Percentiles rank a stretch among this genome's conserved stretches.
phyloP scores from a whole-genome alignment of 2,888 invertebrate genomes.

The Prosapia bicincta region DNA sequence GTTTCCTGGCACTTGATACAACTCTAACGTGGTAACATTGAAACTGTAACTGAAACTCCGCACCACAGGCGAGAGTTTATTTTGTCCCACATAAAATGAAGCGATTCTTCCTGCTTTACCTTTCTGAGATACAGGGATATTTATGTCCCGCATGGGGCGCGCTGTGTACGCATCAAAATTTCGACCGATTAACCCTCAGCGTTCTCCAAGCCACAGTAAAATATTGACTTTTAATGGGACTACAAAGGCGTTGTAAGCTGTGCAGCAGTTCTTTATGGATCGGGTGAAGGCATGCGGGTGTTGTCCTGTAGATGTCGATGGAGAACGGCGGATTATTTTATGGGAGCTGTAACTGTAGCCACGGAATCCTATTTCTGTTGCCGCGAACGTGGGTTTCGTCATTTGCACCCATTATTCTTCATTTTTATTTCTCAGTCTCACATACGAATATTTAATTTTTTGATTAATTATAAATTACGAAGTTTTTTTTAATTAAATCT shows the following conservation, averaged over 20 bases:
- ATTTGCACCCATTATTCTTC: too few species aligned
- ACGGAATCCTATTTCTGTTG: too few species aligned
- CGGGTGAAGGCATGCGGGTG: not conserved
- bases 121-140: not conserved
- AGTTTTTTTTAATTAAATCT: too few species aligned
- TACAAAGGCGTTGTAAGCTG: not conserved
- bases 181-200: not conserved
- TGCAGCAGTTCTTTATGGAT: not conserved
- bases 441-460: too few species aligned
- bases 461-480: too few species aligned
- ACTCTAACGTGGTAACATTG: too few species aligned
- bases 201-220: not conserved
- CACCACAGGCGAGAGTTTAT: not conserved
- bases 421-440: too few species aligned
- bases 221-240: not conserved
- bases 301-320: not conserved
- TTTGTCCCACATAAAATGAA: not conserved
- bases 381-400: too few species aligned
- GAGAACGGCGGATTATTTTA: too few species aligned
- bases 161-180: not conserved
- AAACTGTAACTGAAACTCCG: not conserved
- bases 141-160: not conserved
- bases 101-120: not conserved
- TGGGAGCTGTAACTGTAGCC: too few species aligned
- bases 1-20: too few species aligned